Conservation (phyloP, 2,797 vertebrate genomes). For the Gallinago nigripennis region DNA sequence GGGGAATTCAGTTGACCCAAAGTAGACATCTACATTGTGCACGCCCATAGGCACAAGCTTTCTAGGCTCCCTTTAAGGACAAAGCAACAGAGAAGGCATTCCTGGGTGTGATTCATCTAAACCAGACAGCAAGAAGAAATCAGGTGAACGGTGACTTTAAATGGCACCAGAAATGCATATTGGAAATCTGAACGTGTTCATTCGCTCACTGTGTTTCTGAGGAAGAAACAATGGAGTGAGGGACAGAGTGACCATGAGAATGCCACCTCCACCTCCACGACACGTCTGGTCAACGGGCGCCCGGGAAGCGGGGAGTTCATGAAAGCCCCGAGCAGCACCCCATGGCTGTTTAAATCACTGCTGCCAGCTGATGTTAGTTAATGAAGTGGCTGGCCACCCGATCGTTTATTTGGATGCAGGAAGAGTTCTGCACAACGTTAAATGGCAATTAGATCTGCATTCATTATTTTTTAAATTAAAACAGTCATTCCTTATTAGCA, state of each 20-base stretch:
- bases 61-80: not conserved
- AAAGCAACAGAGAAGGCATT: not conserved
- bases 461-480: not conserved
- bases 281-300: not conserved
- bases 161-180: not conserved
- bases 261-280: accelerated
- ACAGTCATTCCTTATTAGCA: not conserved
- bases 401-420: not conserved
- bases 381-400: not conserved
- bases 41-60: not conserved
- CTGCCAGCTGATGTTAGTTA: not conserved
- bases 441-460: not conserved
- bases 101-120: not conserved
- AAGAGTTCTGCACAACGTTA: not conserved
- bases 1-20: not conserved
- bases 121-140: not conserved
- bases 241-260: not conserved
- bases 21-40: not conserved
- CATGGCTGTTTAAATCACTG: not conserved
- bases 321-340: not conserved
- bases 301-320: accelerated
- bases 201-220: not conserved
- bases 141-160: not conserved
- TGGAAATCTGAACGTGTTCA: not conserved
- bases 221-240: not conserved